Percentiles rank a stretch among this genome's conserved stretches.
These are phyloP conservation scores for Bombus waltoni DNA, from an alignment of 1,140 invertebrate species.

Conservation along the genomic window DNA sequence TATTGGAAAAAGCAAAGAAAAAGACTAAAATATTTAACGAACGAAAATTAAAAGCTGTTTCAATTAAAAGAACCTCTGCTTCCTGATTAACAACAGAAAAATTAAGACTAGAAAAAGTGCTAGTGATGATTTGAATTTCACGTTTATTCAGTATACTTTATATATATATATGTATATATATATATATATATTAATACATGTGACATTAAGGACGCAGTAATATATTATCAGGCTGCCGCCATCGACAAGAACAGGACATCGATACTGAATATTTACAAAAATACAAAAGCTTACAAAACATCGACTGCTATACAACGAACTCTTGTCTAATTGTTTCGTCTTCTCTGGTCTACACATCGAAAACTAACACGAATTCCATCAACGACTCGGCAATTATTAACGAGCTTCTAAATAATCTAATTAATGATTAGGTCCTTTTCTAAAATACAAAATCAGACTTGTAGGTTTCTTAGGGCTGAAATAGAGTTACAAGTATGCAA, in stretches of 20 bases:
- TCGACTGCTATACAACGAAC: conserved; percentile 69
- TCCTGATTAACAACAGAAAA: no score
- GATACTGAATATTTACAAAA: conserved; percentile 81
- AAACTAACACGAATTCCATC: conserved; percentile 46
- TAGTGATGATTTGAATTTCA: conserved; percentile 30
- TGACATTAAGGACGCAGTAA: conserved; percentile 74
- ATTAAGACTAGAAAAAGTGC: background rate
- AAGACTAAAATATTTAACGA: background rate
- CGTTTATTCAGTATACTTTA: conserved; percentile 72
- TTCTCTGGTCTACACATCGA: conserved; percentile 50
- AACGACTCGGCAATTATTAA: conserved; percentile 23
- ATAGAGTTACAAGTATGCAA: background rate
- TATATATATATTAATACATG: conserved; percentile 72
- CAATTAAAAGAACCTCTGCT: background rate
- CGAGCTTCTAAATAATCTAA: conserved; percentile 40
- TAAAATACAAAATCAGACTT: conserved; percentile 75
- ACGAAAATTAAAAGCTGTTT: background rate
- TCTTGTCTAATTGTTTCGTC: conserved; percentile 46
- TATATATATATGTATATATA: conserved; percentile 11
- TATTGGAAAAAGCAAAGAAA: background rate
- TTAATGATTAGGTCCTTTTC: conserved; percentile 30
- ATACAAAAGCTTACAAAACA: conserved; percentile 82
- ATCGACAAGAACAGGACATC: conserved; percentile 60
- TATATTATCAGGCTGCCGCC: conserved; percentile 73
- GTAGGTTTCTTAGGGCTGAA: conserved; percentile 42